Evolutionary conservation across 2,113 vertebrate genomes (phyloP), one percentile per base, ranked within the genome.

Genomic region (Dunckerocampus dactyliophorus): DNA sequence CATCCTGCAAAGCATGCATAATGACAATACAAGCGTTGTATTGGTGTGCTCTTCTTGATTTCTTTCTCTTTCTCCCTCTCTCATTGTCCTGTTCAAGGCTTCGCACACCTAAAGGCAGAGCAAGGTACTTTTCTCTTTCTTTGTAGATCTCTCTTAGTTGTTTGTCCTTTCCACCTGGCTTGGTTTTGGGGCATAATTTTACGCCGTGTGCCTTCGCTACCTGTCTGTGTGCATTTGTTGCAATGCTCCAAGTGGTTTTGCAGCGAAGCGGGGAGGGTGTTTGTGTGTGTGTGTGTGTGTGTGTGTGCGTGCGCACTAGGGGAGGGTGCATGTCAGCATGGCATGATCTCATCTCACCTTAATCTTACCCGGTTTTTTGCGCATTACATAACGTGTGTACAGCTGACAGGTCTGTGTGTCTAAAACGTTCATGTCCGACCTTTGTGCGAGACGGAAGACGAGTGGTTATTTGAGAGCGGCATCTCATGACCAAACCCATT

Each of bases 71-170:
- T 81, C 69, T 62, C 49, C 60, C 9, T 78, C 53, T 73, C 53
- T 72, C 63, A 47, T 81, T 66, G 74, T 66, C 68, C 76, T 79
- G 62, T 66, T 82, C 47, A 94, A 97, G 95, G 94, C 88, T 90
- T 97, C 81, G 93, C 95, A 75, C 94, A 97, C 83, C 91, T 97
- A 89, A 95, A 97, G 93, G 78, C 91, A 81, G 94, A 95, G 85
- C 94, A 95, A 97, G 95, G 95, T 97, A 96, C 88, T 73, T 65
- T 80, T 71, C 74, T 70, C 53, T 45, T 19, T 72, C 48, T 62
- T 49, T 73, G 9, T 64, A 8, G 10, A 57, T 61, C 37, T 62
- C 48, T 66, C 0, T 52, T 57, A 11, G 61, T 61, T 47, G 47
- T 51, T 68, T 52, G 53, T 73, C 22, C 63, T 47, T 61, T 28